These are phyloP conservation scores for Mormyrops attenuatus DNA, from an alignment of 2,797 vertebrate genomes.

Conservation along the genomic window DNA sequence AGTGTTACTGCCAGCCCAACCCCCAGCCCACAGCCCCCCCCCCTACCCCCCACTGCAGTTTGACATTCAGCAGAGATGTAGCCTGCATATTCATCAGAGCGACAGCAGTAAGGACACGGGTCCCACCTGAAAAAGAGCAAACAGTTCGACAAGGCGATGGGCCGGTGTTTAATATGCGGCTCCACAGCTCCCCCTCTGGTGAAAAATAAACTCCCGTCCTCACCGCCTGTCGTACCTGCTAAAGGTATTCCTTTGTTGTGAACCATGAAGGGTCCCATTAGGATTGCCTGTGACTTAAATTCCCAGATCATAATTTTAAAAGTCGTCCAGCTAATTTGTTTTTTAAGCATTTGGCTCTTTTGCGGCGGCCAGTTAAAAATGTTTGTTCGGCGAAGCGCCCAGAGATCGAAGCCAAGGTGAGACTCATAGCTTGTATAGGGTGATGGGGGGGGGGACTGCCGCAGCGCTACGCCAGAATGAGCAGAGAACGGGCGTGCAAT, in stretches of 20 bases:
- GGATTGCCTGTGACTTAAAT: not conserved
- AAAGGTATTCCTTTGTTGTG: not conserved
- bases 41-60: not conserved
- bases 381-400: not conserved
- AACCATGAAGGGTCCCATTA: not conserved
- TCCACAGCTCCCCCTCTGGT: not conserved
- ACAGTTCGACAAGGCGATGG: not conserved
- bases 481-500: not conserved
- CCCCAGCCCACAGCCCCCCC: not conserved
- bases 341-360: not conserved
- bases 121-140: constrained; percentile 9
- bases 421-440: not conserved
- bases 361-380: not conserved
- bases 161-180: not conserved
- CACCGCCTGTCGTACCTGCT: not conserved
- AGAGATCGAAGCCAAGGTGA: not conserved
- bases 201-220: not conserved
- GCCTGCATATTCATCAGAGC: constrained; percentile 16
- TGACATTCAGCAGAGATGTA: constrained; percentile 16
- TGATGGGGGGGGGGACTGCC: not conserved
- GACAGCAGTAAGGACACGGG: not conserved
- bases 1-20: not conserved
- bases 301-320: not conserved
- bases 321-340: not conserved
- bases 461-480: not conserved